phyloP scores from a whole-genome alignment of 2,113 vertebrate species.

The Ibidorhyncha struthersii region DNA sequence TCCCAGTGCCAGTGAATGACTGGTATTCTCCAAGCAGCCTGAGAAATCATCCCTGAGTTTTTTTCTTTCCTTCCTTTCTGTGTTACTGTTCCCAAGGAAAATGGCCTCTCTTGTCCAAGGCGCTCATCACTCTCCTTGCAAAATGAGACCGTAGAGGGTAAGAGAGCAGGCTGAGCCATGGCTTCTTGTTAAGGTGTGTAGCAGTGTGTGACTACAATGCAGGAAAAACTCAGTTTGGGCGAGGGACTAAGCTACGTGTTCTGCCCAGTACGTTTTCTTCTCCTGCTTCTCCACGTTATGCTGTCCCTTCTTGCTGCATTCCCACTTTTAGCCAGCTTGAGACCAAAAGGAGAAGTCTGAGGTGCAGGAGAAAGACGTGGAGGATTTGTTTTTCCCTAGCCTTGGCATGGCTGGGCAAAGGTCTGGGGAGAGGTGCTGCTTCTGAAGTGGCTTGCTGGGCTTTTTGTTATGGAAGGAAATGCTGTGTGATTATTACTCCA shows the following conservation, averaged over 20 bases:
- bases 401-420: too few relatives aligned
- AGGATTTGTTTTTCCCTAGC: too few relatives aligned
- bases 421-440: background rate
- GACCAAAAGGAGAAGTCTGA: background rate
- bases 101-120: background rate
- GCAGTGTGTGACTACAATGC: fast-evolving
- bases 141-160: background rate
- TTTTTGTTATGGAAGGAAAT: constrained; percentile 55
- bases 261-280: background rate
- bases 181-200: background rate
- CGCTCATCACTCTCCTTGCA: background rate
- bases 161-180: background rate
- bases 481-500: background rate
- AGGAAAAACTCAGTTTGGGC: background rate
- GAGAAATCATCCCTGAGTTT: background rate
- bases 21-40: too few relatives aligned
- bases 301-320: background rate
- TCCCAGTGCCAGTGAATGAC: background rate
- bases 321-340: background rate
- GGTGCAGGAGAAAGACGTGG: too few relatives aligned
- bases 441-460: background rate
- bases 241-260: background rate
- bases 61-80: background rate
- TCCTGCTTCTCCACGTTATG: background rate
- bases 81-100: background rate